phyloP scores from a whole-genome alignment of 2,797 vertebrate species.

The Lophotriccus pileatus region DNA sequence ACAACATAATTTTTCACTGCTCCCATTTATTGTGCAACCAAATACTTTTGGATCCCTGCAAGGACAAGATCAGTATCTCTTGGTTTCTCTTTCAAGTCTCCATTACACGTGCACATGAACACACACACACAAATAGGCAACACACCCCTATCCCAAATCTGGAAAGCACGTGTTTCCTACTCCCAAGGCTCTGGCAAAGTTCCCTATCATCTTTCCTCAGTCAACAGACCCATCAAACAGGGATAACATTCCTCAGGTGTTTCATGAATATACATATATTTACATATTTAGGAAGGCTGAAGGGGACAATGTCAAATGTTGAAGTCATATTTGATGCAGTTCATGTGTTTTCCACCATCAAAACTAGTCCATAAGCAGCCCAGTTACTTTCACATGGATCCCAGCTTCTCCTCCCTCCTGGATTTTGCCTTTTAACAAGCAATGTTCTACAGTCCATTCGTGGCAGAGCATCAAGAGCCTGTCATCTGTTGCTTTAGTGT shows the following conservation, averaged over 20 bases:
- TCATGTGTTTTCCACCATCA: neutral
- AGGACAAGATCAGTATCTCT: neutral
- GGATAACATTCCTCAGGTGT: neutral
- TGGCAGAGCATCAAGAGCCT: fast-evolving
- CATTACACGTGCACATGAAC: fast-evolving
- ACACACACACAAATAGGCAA: neutral
- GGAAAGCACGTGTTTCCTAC: neutral
- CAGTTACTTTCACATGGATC: neutral
- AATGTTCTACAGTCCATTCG: neutral
- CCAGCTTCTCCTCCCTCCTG: neutral
- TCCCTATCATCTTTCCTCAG: neutral
- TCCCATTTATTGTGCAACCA: neutral
- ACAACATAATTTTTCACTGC: neutral
- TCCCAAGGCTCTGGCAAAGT: neutral
- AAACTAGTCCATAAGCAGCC: neutral
- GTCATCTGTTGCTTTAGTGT: neutral
- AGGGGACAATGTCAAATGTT: neutral
- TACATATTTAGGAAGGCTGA: neutral
- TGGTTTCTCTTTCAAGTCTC: neutral
- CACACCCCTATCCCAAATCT: neutral
- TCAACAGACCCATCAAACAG: neutral
- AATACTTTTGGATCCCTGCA: neutral
- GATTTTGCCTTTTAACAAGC: neutral
- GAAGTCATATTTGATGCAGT: neutral
- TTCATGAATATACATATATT: neutral